Conservation (phyloP, 2,797 vertebrate genomes). For the Coilia nasus region DNA sequence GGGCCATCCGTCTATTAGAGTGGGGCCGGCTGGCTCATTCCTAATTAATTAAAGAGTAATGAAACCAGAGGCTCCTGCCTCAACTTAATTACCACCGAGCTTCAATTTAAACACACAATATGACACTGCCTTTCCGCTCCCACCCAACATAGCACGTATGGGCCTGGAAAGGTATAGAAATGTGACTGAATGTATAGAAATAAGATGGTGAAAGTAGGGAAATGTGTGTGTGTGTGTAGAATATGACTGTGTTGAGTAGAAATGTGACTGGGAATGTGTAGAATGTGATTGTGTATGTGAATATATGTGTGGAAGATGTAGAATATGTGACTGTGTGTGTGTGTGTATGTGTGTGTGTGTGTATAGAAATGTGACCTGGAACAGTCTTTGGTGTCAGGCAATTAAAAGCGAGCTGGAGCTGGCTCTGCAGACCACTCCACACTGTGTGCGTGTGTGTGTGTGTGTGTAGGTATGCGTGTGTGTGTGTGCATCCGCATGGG, state of each 20-base stretch:
- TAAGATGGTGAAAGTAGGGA: no score
- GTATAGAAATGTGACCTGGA: not conserved
- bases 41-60: slow-evolving; percentile 13
- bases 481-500: not conserved
- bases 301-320: not conserved
- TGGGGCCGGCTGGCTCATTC: not conserved
- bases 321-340: not conserved
- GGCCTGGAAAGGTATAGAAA: no score
- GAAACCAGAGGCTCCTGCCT: not conserved
- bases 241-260: no score
- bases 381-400: slow-evolving; percentile 8
- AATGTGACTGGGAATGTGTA: no score
- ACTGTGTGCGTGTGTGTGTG: no score
- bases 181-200: no score
- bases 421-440: not conserved
- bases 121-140: no score
- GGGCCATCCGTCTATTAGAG: not conserved
- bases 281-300: not conserved
- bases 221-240: not conserved
- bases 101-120: slow-evolving; percentile 4
- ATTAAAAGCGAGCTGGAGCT: not conserved
- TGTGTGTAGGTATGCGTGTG: not conserved
- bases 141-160: no score
- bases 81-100: not conserved
- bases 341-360: not conserved